Conservation (phyloP, 1,140 invertebrate genomes). For the Cryptotermes secundus region DNA sequence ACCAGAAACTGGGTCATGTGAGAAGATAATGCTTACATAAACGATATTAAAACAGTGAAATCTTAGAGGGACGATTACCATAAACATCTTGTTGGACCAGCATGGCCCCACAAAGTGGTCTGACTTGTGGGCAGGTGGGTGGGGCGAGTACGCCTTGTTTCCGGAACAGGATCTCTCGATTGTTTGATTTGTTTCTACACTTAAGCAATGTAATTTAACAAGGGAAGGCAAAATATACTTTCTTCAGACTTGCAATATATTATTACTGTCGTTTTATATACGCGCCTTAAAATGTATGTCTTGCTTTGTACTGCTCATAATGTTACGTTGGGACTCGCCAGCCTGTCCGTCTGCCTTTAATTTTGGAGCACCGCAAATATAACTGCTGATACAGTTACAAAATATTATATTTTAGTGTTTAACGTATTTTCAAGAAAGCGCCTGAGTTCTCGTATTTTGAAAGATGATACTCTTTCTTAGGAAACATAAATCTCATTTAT, state of each 20-base stretch:
- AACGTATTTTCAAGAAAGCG: no score
- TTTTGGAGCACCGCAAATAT: no score
- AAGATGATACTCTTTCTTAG: no score
- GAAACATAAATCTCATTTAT: no score
- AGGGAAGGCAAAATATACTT: background rate
- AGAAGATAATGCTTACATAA: background rate
- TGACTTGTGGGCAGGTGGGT: background rate
- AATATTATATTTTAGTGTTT: no score
- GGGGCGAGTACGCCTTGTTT: background rate
- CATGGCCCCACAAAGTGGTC: background rate
- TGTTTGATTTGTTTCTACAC: background rate
- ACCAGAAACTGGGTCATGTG: background rate
- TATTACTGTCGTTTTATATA: conserved; percentile 8
- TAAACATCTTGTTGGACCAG: background rate
- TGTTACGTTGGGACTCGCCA: no score
- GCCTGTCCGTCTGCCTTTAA: no score
- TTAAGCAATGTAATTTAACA: background rate
- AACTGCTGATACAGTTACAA: no score
- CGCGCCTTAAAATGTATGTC: background rate
- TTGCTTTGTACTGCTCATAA: no score
- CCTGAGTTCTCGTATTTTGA: no score
- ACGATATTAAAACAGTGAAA: background rate
- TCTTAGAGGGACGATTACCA: background rate
- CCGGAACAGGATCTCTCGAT: background rate
- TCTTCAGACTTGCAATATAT: background rate